Conservation (phyloP, 2,797 vertebrate species). For the Echiichthys vipera region DNA sequence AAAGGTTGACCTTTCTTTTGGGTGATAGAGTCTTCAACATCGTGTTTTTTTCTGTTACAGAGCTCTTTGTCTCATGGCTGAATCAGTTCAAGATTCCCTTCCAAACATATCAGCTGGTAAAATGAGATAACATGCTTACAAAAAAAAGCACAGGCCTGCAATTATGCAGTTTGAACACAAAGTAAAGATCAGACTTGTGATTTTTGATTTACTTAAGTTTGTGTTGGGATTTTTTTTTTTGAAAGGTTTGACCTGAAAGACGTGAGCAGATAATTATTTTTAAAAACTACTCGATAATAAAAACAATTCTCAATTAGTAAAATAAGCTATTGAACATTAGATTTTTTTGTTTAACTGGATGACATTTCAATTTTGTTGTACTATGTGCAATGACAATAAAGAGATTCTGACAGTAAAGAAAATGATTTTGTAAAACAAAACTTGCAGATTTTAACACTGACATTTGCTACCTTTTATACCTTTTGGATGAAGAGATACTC, state of each 20-base stretch:
- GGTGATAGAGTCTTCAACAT: constrained; percentile 5
- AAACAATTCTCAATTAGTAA: background rate
- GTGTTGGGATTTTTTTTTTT: too few relatives aligned
- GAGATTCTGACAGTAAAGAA: too few relatives aligned
- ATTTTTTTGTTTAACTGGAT: background rate
- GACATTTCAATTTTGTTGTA: too few relatives aligned
- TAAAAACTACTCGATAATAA: background rate
- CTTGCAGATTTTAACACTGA: too few relatives aligned
- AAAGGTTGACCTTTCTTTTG: constrained; percentile 14
- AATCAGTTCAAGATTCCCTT: background rate
- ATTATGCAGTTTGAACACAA: background rate
- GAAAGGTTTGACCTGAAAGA: background rate
- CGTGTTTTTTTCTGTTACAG: background rate
- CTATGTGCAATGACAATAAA: too few relatives aligned
- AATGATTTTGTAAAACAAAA: too few relatives aligned
- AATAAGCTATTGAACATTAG: too few relatives aligned
- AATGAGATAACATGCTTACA: background rate
- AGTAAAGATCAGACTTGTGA: background rate
- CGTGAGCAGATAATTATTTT: background rate
- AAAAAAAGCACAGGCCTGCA: background rate
- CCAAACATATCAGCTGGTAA: background rate
- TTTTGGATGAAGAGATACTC: too few relatives aligned
- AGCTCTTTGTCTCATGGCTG: too few relatives aligned
- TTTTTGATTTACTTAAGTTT: background rate
- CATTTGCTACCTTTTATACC: too few relatives aligned